Conservation (phyloP, 2,113 vertebrate genomes). For the Vulpes vulpes region DNA sequence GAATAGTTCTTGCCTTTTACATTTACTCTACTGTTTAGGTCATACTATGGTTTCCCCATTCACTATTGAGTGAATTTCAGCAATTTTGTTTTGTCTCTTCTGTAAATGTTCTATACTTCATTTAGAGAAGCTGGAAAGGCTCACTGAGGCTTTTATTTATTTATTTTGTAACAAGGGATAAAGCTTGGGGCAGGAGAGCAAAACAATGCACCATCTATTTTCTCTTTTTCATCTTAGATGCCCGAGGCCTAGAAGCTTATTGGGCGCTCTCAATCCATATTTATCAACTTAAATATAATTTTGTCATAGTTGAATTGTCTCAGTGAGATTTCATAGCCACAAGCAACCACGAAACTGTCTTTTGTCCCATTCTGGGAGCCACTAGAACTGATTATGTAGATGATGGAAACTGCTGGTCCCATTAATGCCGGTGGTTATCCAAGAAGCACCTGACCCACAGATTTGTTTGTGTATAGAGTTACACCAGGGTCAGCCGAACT, state of each 20-base stretch:
- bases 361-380: neutral
- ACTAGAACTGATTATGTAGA: neutral
- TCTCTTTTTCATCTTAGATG: neutral
- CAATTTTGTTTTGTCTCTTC: neutral
- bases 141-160: neutral
- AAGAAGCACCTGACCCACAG: neutral
- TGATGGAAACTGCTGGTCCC: neutral
- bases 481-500: neutral
- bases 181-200: neutral
- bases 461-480: neutral
- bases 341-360: neutral
- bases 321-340: neutral
- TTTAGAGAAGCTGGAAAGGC: neutral
- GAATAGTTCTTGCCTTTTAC: neutral
- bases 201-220: neutral
- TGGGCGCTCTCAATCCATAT: slow-evolving; percentile 5
- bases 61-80: slow-evolving; percentile 17
- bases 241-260: neutral
- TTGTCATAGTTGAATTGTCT: neutral
- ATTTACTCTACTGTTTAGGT: neutral
- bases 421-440: neutral
- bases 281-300: slow-evolving; percentile 62
- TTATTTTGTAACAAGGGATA: neutral
- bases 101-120: neutral
- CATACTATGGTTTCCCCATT: neutral